Percentiles rank a stretch among this genome's conserved stretches.
Conservation (phyloP, 2,888 invertebrate species). For the Lagria hirta region DNA sequence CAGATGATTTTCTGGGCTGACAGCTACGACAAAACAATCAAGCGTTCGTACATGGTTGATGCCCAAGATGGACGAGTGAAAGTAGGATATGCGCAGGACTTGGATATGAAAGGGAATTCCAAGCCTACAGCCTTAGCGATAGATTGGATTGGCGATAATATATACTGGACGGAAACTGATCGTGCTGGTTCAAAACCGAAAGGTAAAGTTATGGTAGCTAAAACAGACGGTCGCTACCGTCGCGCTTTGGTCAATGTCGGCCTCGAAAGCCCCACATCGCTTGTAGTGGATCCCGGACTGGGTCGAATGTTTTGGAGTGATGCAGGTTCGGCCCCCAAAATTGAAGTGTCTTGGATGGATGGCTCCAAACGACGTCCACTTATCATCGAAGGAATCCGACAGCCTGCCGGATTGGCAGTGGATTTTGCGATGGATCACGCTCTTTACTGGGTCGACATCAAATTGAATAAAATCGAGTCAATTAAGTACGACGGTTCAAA, state of each 20-base stretch:
- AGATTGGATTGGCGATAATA: slow-evolving; percentile 91
- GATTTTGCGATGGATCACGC: slow-evolving; percentile 88
- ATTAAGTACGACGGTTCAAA: slow-evolving; percentile 80
- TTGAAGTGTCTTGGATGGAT: slow-evolving; percentile 96
- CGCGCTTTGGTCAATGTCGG: slow-evolving; percentile 76
- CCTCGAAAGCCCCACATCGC: slow-evolving; percentile 83
- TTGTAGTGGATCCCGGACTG: slow-evolving; percentile 83
- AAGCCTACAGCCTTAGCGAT: slow-evolving; percentile 89
- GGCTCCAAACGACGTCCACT: slow-evolving; percentile 83
- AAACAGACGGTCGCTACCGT: slow-evolving; percentile 86
- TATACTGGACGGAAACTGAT: slow-evolving; percentile 92
- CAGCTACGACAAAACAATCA: slow-evolving; percentile 85
- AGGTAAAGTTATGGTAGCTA: slow-evolving; percentile 83
- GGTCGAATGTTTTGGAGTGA: slow-evolving; percentile 95
- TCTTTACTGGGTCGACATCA: slow-evolving; percentile 95
- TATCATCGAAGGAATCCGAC: slow-evolving; percentile 76
- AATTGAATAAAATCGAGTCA: slow-evolving; percentile 85
- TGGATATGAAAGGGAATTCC: slow-evolving; percentile 79
- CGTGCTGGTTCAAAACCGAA: slow-evolving; percentile 72
- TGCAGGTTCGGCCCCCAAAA: slow-evolving; percentile 86
- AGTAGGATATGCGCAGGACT: slow-evolving; percentile 82
- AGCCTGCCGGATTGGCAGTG: slow-evolving; percentile 86
- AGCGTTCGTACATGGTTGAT: slow-evolving; percentile 86
- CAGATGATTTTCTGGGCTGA: slow-evolving; percentile 97
- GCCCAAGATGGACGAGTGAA: slow-evolving; percentile 75